Percentiles rank a stretch among this genome's conserved stretches.
These are phyloP conservation scores for Diarsia mendica DNA, from an alignment of 2,888 invertebrate genomes.

Conservation along the genomic window DNA sequence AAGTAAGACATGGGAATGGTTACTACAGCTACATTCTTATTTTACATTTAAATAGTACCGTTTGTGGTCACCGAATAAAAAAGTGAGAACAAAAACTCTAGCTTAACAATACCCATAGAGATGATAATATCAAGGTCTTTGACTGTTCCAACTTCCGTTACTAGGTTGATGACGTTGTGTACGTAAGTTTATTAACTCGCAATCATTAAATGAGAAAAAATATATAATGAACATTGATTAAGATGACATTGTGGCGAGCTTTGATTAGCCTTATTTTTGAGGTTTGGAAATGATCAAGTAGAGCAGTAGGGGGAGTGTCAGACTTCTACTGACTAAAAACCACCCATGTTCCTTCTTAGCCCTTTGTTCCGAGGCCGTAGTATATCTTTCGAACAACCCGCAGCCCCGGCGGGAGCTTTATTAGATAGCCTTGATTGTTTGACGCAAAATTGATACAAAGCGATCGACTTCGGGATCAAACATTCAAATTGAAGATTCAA, in stretches of 20 bases:
- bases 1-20: background rate
- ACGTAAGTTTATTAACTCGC: slow-evolving; percentile 18
- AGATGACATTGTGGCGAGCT: slow-evolving; percentile 5
- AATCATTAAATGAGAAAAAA: slow-evolving; percentile 6
- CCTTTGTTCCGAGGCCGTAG: too few species aligned
- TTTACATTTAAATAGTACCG: background rate
- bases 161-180: background rate
- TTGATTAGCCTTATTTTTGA: slow-evolving; percentile 4
- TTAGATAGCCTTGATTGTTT: background rate
- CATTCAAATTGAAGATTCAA: background rate
- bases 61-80: slow-evolving; percentile 24
- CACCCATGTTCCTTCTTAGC: too few species aligned
- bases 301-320: too few species aligned
- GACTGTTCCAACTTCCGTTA: slow-evolving; percentile 37
- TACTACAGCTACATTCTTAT: background rate
- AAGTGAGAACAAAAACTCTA: slow-evolving; percentile 11
- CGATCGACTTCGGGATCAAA: background rate
- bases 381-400: too few species aligned
- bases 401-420: background rate
- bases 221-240: background rate
- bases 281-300: too few species aligned
- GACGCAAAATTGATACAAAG: background rate
- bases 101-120: slow-evolving; percentile 23
- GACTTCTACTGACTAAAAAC: too few species aligned
- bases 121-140: slow-evolving; percentile 26